Evolutionary conservation across 2,113 vertebrate genomes (phyloP), one percentile per base, ranked within the genome.

Genomic region (Pachycephala philippinensis): DNA sequence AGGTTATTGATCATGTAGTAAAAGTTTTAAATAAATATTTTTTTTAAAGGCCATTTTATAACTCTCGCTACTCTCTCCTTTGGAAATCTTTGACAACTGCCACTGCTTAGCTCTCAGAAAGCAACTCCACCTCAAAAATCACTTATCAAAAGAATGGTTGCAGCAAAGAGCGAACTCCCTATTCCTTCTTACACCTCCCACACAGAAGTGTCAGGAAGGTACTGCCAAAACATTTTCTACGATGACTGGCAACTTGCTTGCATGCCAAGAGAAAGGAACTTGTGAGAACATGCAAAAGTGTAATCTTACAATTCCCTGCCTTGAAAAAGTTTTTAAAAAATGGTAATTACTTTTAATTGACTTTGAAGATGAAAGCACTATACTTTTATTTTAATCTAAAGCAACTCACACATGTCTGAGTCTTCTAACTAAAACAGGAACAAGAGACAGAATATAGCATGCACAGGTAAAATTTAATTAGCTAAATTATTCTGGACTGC

Each of bases 171-270:
- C 12, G 7, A 90, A 66, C 28, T 95, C 70, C 18, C 6, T 83
- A 85, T 86, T 97, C 87, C 63, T 95, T 96, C 70, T 93, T 88
- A 94, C 90, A 93, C 93, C 68, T 96, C 95, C 96, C n/a, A 95
- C 96, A 77, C 82, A 88, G 60, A 88, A 80, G 53, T 88, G 87
- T 95, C 92, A 96, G 82, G 87, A 94, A 91, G 54, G 44, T 80
- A 91, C 85, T 96, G 93, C 93, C 95, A 97, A 95, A 94, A 87
- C 85, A 78, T 90, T 94, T 94, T 91, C 71, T 88, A 10, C 0
- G 9, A 90, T 85, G 90, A 94, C 90, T 94, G 93, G 93, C 87
- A 96, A 91, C 75, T 80, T 90, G 87, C 82, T 96, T 40, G 54
- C 68, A 28, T 83, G 95, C 90, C 93, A 96, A 96, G 76, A 94